Conservation (phyloP, 2,888 invertebrate genomes). For the Limnephilus rhombicus region DNA sequence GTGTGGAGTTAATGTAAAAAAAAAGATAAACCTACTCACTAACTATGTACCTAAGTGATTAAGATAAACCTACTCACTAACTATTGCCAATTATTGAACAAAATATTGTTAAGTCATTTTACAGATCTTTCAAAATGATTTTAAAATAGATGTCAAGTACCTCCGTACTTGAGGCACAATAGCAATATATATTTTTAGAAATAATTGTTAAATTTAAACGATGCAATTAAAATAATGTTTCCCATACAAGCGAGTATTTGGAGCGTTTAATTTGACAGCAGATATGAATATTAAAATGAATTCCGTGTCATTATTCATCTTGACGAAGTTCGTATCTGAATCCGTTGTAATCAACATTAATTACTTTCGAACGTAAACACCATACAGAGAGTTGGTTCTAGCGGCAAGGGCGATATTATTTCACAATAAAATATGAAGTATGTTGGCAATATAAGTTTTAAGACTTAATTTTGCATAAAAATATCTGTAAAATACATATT, state of each 20-base stretch:
- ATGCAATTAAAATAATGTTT: background rate
- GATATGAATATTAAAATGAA: slow-evolving; percentile 19
- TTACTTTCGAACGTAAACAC: slow-evolving; percentile 37
- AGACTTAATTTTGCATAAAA: background rate
- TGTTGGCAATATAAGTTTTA: background rate
- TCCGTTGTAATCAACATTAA: slow-evolving; percentile 41
- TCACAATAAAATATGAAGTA: background rate
- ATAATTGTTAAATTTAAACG: background rate
- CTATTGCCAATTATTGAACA: no score
- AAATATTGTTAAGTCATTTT: background rate
- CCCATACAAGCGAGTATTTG: background rate
- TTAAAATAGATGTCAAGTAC: background rate
- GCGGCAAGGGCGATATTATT: background rate
- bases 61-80: no score
- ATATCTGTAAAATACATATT: background rate
- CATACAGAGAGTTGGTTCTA: background rate
- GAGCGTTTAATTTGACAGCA: slow-evolving; percentile 31
- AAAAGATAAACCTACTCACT: no score
- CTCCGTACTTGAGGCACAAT: background rate
- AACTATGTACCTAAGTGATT: no score
- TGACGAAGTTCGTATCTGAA: slow-evolving; percentile 34
- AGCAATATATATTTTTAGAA: background rate
- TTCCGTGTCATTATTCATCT: slow-evolving; percentile 35
- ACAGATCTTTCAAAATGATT: background rate
- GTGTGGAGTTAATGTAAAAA: no score